Evolutionary conservation across 2,888 invertebrate species (phyloP).

Genomic region (Epinotia brunnichana): DNA sequence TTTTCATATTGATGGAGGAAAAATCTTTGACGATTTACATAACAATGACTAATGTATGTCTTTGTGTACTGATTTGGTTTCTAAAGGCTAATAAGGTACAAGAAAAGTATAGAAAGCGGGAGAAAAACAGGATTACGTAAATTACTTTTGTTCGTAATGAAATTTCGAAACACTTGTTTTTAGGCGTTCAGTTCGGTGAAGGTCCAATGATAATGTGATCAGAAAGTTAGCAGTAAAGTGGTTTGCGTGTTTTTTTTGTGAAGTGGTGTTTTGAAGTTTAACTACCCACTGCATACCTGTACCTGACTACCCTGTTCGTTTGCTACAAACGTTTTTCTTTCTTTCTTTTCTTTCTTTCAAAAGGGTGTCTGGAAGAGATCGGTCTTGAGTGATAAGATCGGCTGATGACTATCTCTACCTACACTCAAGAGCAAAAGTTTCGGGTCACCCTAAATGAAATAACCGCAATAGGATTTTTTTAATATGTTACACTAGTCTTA

Average conservation of each 20-base stretch:
- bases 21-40: slow-evolving; percentile 43
- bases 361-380: too few relatives aligned
- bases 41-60: slow-evolving; percentile 16
- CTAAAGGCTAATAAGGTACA: slow-evolving; percentile 10
- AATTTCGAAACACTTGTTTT: slow-evolving; percentile 4
- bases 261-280: neutral
- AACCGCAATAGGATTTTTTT: too few relatives aligned
- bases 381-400: too few relatives aligned
- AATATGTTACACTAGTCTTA: too few relatives aligned
- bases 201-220: neutral
- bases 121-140: slow-evolving; percentile 15
- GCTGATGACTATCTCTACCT: too few relatives aligned
- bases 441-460: too few relatives aligned
- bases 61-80: slow-evolving; percentile 14
- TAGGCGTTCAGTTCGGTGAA: neutral
- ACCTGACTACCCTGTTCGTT: too few relatives aligned
- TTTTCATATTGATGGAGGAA: slow-evolving; percentile 57
- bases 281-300: too few relatives aligned
- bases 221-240: neutral
- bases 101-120: neutral
- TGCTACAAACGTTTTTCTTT: too few relatives aligned
- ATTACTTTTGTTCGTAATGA: slow-evolving; percentile 21
- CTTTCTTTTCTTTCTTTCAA: too few relatives aligned
- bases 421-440: too few relatives aligned
- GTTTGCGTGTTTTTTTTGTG: neutral